Base-by-base conservation (phyloP, 2,113 vertebrate genomes). In the Cryptomyrus ogoouensis region DNA sequence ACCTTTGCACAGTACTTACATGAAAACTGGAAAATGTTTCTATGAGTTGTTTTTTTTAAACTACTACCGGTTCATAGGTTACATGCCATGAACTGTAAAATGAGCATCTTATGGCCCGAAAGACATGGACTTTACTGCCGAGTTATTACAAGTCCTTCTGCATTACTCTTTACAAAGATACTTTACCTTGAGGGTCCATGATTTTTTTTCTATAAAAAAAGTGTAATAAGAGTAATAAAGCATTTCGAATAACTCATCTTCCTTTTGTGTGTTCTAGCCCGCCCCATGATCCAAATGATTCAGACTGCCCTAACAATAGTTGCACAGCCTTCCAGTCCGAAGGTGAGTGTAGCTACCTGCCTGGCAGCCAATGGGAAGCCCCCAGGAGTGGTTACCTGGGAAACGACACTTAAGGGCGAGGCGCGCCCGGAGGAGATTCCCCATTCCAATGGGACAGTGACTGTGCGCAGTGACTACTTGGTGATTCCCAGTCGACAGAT, bases 381-480 rank as follows among this genome's bases (percentile, higher is more conserved):
- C 0, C 95, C 97, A 47, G 96, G 97, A 89, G 96, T 94, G 2
- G 94, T 96, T 80, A 97, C 96, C 56, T 99, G 98, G 98, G 98
- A 99, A 91, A 97, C 97, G 0, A 96, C 96, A 84, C 96, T 99
- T 39, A 97, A 97, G 1, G 98, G 98, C 1, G 98, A 99, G 90
- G 96, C 95, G 0, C 97, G 95, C 31, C 97, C 95, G 85, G 95
- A 97, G 91, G 97, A 99, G 95, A 97, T 97, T 92, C 95, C 94
- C 56, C 97, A 99, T 91, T 89, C 95, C 88, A 98, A 99, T 0
- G 98, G 98, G 90, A 99, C 98, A 0, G 92, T 98, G 92, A 99
- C 98, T 0, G 96, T 99, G 89, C 97, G 97, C 95, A 99, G 98
- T 91, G 96, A 98, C 58, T 99, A 98, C 94, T 95, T 97, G 52